A percentile compares a stretch with the other conserved stretches of the same genome.
These are phyloP conservation scores for Boulengerochromis microlepis DNA, from an alignment of 2,113 vertebrate genomes.

Conservation along the genomic window DNA sequence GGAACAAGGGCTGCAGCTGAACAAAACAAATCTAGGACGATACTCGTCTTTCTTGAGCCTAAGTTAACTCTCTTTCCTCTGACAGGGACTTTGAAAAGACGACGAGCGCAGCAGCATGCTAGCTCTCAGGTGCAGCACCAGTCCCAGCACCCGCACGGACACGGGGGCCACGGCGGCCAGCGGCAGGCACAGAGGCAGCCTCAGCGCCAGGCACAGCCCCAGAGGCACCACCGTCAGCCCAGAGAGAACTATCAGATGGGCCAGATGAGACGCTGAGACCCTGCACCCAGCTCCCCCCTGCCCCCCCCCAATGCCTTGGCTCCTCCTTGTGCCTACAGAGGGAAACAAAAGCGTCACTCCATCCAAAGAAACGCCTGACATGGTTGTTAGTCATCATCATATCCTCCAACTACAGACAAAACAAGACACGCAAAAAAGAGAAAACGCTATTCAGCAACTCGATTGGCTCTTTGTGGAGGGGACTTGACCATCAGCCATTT, in stretches of 20 bases:
- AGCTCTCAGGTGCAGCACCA: constrained; percentile 72
- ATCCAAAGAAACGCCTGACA: constrained; percentile 94
- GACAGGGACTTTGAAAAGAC: constrained; percentile 93
- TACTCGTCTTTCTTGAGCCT: background rate
- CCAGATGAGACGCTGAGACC: constrained; percentile 92
- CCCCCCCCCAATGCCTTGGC: constrained; percentile 87
- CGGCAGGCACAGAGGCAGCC: constrained; percentile 60
- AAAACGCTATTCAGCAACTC: constrained; percentile 43
- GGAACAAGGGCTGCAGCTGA: background rate
- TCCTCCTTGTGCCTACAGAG: constrained; percentile 99
- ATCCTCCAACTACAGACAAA: constrained; percentile 55
- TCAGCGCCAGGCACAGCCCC: constrained; percentile 80
- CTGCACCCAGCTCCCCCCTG: background rate
- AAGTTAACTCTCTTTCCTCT: background rate
- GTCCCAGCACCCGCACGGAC: constrained; percentile 77
- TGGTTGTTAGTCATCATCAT: constrained; percentile 75
- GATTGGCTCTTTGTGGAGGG: constrained; percentile 63
- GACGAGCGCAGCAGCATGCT: constrained; percentile 87
- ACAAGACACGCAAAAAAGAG: constrained; percentile 23
- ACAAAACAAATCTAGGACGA: background rate
- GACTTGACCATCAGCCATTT: constrained; percentile 60
- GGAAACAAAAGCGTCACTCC: constrained; percentile 85
- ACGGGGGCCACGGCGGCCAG: constrained; percentile 51
- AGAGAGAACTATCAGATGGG: constrained; percentile 98
- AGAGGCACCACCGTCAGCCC: constrained; percentile 84